A percentile compares a stretch with the other conserved stretches of the same genome.
Conservation (phyloP, 2,113 vertebrate species). For the Pipra filicauda region DNA sequence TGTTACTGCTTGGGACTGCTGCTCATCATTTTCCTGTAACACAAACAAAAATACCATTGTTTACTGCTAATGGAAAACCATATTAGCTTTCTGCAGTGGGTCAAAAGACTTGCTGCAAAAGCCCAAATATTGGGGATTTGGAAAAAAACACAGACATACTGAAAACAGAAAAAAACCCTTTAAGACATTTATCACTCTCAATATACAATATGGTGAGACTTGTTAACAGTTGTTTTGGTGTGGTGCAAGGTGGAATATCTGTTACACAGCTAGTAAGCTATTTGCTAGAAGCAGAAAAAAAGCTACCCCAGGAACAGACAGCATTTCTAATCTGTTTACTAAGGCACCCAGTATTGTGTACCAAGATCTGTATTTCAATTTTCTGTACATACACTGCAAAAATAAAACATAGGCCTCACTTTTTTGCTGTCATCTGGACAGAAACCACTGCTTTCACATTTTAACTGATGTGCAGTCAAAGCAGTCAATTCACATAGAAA, state of each 20-base stretch:
- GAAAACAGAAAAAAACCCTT: background rate
- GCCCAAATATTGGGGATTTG: background rate
- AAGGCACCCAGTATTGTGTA: background rate
- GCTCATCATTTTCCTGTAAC: conserved; percentile 60
- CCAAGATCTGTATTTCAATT: background rate
- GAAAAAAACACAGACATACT: background rate
- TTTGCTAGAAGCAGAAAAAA: background rate
- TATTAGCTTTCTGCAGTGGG: background rate
- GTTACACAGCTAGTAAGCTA: background rate
- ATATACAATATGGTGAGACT: background rate
- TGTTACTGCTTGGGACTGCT: background rate
- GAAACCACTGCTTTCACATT: background rate
- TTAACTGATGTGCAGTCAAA: conserved; percentile 1
- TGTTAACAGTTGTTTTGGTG: background rate
- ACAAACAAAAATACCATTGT: background rate
- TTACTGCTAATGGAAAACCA: background rate
- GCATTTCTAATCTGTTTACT: background rate
- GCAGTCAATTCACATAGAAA: background rate
- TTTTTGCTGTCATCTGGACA: conserved; percentile 9
- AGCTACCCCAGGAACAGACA: background rate
- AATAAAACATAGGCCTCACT: background rate
- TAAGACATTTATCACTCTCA: background rate
- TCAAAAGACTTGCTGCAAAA: background rate
- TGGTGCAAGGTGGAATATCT: background rate
- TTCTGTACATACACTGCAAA: background rate